Evolutionary conservation across 2,888 invertebrate genomes (phyloP).

Genomic region (Danaus chrysippus): DNA sequence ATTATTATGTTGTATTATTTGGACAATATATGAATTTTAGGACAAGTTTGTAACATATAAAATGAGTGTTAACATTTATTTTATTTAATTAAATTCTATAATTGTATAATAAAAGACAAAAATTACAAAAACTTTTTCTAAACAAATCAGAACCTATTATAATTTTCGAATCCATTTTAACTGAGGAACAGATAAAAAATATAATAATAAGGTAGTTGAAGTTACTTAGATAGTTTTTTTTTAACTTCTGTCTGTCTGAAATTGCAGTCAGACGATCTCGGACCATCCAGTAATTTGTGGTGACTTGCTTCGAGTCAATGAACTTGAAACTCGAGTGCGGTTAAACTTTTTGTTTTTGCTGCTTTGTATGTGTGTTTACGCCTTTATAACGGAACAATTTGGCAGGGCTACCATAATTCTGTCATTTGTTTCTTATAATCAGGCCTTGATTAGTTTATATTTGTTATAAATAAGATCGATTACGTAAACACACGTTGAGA

Average conservation of each 20-base stretch:
- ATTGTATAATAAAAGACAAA: too few relatives aligned
- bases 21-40: too few relatives aligned
- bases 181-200: too few relatives aligned
- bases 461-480: not conserved
- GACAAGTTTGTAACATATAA: too few relatives aligned
- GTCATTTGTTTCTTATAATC: not conserved
- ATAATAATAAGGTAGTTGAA: too few relatives aligned
- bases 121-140: too few relatives aligned
- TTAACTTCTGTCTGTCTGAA: not conserved
- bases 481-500: not conserved
- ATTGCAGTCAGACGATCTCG: not conserved
- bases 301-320: conserved; percentile 24
- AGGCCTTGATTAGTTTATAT: not conserved
- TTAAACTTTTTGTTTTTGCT: conserved; percentile 19
- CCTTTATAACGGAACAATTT: not conserved
- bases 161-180: too few relatives aligned
- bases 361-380: conserved; percentile 5
- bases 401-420: not conserved
- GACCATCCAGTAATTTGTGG: conserved; percentile 8
- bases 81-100: too few relatives aligned
- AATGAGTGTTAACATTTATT: too few relatives aligned
- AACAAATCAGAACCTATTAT: too few relatives aligned
- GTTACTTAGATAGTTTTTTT: too few relatives aligned
- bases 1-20: too few relatives aligned
- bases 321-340: conserved; percentile 19